Conservation (phyloP, 2,797 vertebrate genomes). For the Heliangelus exortis region DNA sequence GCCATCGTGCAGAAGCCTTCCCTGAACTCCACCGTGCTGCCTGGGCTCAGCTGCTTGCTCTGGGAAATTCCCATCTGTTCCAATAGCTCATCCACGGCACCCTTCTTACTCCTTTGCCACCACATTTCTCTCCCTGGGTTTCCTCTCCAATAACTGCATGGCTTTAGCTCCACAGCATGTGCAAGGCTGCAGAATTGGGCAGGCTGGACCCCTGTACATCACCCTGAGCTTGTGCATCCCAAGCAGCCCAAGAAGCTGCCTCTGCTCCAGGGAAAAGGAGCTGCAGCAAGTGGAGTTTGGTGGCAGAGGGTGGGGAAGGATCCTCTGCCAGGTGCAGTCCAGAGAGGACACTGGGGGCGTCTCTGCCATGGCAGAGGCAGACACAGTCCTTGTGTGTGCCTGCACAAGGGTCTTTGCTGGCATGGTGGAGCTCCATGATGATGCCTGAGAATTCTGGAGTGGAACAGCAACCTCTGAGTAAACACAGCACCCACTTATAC, state of each 20-base stretch:
- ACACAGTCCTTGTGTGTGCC: fast-evolving
- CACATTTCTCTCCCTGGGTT: neutral
- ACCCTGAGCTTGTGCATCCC: fast-evolving
- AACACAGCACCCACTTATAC: neutral
- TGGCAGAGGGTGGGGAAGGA: neutral
- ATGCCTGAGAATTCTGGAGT: neutral
- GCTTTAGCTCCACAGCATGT: neutral
- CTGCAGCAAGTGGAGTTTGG: neutral
- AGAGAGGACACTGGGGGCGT: neutral
- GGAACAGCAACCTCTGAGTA: neutral
- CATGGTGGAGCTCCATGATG: fast-evolving
- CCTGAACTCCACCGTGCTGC: neutral
- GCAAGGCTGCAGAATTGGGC: neutral
- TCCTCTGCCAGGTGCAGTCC: neutral
- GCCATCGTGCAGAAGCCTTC: neutral
- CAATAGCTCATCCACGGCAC: neutral
- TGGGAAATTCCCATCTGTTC: neutral
- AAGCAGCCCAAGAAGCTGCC: neutral
- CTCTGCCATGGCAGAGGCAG: neutral
- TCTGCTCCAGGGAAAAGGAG: neutral
- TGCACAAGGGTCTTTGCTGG: neutral
- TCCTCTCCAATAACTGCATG: neutral
- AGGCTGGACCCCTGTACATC: neutral
- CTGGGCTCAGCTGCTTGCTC: neutral
- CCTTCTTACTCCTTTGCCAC: neutral